Percentiles rank a stretch among this genome's conserved stretches.
Conservation (phyloP, 2,113 vertebrate genomes). For the Myiopsitta monachus region DNA sequence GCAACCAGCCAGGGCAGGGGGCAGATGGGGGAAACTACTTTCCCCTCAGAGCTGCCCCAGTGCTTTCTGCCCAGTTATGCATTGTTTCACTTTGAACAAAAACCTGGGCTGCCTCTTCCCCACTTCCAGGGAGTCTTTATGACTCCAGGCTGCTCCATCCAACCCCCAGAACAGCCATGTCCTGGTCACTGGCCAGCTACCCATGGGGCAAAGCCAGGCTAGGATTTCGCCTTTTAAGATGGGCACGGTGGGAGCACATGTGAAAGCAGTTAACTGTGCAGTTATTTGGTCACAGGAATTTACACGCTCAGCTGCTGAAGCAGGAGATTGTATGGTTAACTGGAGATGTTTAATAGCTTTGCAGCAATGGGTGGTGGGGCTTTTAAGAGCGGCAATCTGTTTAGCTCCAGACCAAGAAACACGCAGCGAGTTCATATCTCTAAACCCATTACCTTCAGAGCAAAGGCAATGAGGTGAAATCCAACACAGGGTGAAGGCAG, state of each 20-base stretch:
- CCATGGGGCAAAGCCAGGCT: accelerated
- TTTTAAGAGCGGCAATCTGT: neutral
- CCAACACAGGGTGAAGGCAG: neutral
- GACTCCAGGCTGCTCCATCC: neutral
- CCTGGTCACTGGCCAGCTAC: neutral
- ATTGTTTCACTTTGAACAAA: neutral
- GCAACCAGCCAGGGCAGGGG: neutral
- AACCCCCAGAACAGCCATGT: neutral
- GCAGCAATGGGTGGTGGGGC: neutral
- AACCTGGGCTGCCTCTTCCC: neutral
- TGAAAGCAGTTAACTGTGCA: slow-evolving; percentile 43
- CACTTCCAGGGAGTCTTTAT: accelerated
- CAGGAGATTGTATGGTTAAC: slow-evolving; percentile 10
- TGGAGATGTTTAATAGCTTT: slow-evolving; percentile 31
- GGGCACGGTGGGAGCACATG: neutral
- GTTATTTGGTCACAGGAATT: slow-evolving; percentile 51
- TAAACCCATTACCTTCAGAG: neutral
- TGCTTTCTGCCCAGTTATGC: neutral
- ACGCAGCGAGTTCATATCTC: accelerated
- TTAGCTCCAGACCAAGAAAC: neutral
- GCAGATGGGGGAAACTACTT: neutral
- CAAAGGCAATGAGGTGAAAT: neutral
- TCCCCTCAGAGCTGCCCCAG: neutral
- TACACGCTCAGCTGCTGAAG: slow-evolving; percentile 51
- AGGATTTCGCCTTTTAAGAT: neutral